A percentile compares a stretch with the other conserved stretches of the same genome.
Evolutionary conservation across 2,888 invertebrate genomes (phyloP).

Genomic region (Parnassius mnemosyne): DNA sequence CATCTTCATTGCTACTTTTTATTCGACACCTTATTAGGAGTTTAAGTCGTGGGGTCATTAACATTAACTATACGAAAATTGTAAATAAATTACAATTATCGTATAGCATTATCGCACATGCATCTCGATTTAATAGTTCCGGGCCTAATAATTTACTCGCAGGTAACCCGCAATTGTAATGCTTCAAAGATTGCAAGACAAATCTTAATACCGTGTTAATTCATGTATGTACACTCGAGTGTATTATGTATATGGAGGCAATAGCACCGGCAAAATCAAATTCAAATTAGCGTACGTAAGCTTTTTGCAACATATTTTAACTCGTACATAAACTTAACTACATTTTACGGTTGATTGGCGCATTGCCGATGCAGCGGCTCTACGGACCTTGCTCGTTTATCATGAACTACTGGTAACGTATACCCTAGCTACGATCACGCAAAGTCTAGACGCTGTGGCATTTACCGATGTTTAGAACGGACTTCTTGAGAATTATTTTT

Average conservation of each 20-base stretch:
- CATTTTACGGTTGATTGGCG: constrained; percentile 18
- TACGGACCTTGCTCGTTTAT: constrained; percentile 1
- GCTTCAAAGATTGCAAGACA: constrained; percentile 16
- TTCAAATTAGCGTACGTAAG: constrained; percentile 4
- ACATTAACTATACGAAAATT: too few species aligned
- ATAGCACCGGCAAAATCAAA: constrained; percentile 14
- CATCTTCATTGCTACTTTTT: too few species aligned
- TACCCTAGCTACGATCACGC: constrained; percentile 12
- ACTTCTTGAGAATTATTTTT: neutral
- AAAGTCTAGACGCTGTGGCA: constrained; percentile 11
- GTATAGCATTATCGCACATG: too few species aligned
- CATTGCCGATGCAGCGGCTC: neutral
- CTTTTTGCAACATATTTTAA: constrained; percentile 7
- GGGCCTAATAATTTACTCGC: neutral
- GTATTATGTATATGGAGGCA: neutral
- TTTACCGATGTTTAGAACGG: neutral
- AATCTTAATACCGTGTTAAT: constrained; percentile 19
- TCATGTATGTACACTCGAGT: neutral
- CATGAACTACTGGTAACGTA: constrained; percentile 1
- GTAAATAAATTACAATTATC: too few species aligned
- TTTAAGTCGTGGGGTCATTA: too few species aligned
- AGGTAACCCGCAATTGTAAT: constrained; percentile 8
- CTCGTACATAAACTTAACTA: constrained; percentile 1
- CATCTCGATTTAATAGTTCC: neutral
- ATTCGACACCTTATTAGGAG: too few species aligned